Base-by-base conservation (phyloP, 2,113 vertebrate species). In the Myxocyprinus asiaticus region DNA sequence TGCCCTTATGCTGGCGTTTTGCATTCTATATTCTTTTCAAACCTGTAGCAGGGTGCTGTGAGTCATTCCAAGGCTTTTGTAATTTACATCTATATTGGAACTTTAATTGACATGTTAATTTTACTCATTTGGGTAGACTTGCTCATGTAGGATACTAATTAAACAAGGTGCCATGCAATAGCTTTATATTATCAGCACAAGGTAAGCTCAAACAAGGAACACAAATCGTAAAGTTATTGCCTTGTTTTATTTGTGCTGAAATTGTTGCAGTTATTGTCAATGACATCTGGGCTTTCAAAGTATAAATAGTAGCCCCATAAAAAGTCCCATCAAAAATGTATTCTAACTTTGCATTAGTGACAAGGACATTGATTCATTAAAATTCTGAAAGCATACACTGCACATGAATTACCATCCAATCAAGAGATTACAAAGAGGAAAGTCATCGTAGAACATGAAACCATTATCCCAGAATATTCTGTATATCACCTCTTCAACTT, bases 21-120 rank as follows among this genome's bases (percentile, higher is more conserved):
- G 64, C 43, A 51, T 87, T 67, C 81, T 79, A 84, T 76, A 51
- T 69, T 74, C 78, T 80, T 84, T 78, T 62, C 58, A 56, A 73
- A 62, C 61, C 58, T 33, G 15, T 43, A 63, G 44, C 45, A n/a
- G 65, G 59, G 12, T 45, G 68, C 61, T 79, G 48, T 65, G 42
- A 48, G 53, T 17, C 12, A 44, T 17, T 65, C n/a, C 63, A 83
- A 78, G 62, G 63, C 67, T 74, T 3, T 62, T 44, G 14, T 59
- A 76, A 64, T 79, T 79, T 71, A 43, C 67, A 56, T 71, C 51
- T n/a, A 17, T 8, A 15, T 51, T 42, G 43, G 6, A 62, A 62
- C 14, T 69, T 50, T 69, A 62, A 65, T 51, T 70, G 43, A 48
- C 7, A 69, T 51, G 56, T 10, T 62, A 63, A 75, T 75, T 75